Base-by-base conservation (phyloP, 2,113 vertebrate genomes). In the Psammodynastes pulverulentus region DNA sequence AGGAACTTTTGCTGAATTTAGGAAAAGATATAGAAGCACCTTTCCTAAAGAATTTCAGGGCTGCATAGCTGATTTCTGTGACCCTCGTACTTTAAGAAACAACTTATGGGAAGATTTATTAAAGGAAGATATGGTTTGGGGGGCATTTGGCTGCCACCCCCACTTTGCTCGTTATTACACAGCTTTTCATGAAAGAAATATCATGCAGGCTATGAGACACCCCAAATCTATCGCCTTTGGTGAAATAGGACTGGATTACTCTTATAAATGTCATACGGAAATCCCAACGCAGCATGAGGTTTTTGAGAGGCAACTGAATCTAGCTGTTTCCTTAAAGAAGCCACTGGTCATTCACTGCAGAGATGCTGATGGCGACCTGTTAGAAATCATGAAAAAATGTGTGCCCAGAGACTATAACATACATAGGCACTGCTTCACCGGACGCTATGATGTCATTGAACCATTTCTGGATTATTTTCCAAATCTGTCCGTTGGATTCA, bases 181-280 rank as follows among this genome's bases (percentile, higher is more conserved):
- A 29, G 95, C 94, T 17, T 90, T 87, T 93, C 97, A 98, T 86
- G 98, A 99, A 94, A 96, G 94, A 89, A 97, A 96, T 62, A 98
- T 99, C 86, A 92, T 99, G 92, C 96, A 87, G 62, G 98, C 98
- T 26, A 96, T 99, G 96, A 96, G 97, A 53, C 98, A 99, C 92
- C 98, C 98, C 3, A 99, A 98, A 96, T 98, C 98, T 0, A 97
- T 99, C 90, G 98, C 98, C 0, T 99, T 98, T 87, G 98, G 98
- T 58, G 98, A 99, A 93, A 98, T 99, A 54, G 98, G 98, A 15
- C 94, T 99, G 94, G 98, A 99, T 95, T 99, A 98, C 94, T 99
- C 98, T 0, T 95, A 98, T 45, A 99, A 98, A 95, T 99, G 98
- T 94, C 97, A 96, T 46, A 98, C 98, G 0, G 87, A 95, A 5